These are phyloP conservation scores for Peromyscus nudipes DNA, from an alignment of 2,797 vertebrate genomes.

Conservation along the genomic window DNA sequence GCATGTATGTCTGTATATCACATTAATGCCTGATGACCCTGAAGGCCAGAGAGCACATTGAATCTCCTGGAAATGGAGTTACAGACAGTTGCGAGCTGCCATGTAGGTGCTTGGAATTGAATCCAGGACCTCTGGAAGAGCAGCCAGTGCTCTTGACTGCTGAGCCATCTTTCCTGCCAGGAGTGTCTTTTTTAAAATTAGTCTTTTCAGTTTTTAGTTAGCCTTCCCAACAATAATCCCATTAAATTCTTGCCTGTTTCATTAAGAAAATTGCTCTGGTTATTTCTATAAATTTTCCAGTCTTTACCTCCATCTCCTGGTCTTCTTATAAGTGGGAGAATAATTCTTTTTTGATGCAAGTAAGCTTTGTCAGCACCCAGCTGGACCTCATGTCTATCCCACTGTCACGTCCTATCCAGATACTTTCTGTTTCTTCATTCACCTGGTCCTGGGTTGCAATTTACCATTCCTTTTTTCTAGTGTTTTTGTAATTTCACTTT, in stretches of 20 bases:
- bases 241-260: not conserved
- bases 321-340: slow-evolving; percentile 43
- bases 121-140: not conserved
- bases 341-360: slow-evolving; percentile 24
- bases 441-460: slow-evolving; percentile 58
- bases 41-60: not conserved
- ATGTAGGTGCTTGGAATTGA: not conserved
- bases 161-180: not conserved
- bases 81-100: not conserved
- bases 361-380: slow-evolving; percentile 36
- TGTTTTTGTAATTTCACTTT: slow-evolving; percentile 77
- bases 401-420: slow-evolving; percentile 57
- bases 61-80: not conserved
- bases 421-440: slow-evolving; percentile 75
- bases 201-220: slow-evolving; percentile 1
- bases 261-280: slow-evolving; percentile 42
- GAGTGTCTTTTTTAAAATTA: slow-evolving; percentile 6
- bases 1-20: not conserved
- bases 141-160: not conserved
- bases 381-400: slow-evolving; percentile 47
- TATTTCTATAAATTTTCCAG: slow-evolving; percentile 51
- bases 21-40: not conserved
- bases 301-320: slow-evolving; percentile 13
- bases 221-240: slow-evolving; percentile 48
- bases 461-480: slow-evolving; percentile 71